Conservation (phyloP, 2,888 invertebrate genomes). For the Herminia tarsipennalis region DNA sequence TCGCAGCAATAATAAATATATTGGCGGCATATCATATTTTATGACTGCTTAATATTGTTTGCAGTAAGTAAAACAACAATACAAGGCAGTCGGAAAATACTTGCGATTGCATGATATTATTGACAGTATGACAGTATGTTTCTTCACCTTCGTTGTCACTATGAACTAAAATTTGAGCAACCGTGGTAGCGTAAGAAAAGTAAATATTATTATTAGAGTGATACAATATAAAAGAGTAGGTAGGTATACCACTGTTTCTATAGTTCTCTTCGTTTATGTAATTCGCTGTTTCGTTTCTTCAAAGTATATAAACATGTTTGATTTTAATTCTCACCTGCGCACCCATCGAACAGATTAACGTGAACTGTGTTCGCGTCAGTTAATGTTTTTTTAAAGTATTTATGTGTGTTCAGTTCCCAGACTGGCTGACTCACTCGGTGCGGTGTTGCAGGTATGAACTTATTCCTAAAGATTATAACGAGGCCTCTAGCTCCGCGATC, state of each 20-base stretch:
- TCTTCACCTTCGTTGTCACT: too few species aligned
- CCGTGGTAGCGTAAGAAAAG: too few species aligned
- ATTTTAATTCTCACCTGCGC: constrained; percentile 35
- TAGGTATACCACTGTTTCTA: background rate
- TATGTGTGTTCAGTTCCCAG: constrained; percentile 36
- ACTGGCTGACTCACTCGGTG: constrained; percentile 45
- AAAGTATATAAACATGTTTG: constrained; percentile 37
- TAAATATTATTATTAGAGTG: too few species aligned
- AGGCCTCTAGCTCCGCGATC: constrained; percentile 18
- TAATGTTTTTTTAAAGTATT: constrained; percentile 37
- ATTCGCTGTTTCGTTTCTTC: constrained; percentile 16
- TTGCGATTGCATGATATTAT: too few species aligned
- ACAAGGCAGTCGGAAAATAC: too few species aligned
- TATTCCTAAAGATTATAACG: constrained; percentile 32
- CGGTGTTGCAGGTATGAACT: constrained; percentile 38
- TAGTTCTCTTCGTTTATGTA: constrained; percentile 26
- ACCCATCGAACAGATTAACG: constrained; percentile 24
- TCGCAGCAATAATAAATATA: too few species aligned
- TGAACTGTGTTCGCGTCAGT: constrained; percentile 37
- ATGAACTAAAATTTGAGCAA: too few species aligned
- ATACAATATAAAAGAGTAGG: background rate
- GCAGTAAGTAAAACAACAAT: too few species aligned
- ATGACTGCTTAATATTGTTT: too few species aligned
- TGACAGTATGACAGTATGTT: too few species aligned
- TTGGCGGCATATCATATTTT: too few species aligned